Evolutionary conservation across 2,888 invertebrate species (phyloP).

Genomic region (Nowickia ferox): DNA sequence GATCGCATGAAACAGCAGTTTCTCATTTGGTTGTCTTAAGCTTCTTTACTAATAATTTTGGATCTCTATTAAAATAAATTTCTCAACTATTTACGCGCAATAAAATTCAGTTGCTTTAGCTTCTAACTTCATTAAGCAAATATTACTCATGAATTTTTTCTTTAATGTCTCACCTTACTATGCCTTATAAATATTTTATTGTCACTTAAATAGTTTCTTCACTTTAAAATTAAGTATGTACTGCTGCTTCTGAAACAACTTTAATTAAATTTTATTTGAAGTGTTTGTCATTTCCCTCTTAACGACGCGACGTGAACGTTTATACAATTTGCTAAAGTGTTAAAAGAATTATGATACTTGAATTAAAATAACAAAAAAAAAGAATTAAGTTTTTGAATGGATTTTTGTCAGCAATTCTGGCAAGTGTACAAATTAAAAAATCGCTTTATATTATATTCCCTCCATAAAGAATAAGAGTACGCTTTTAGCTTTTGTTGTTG

Average conservation of each 20-base stretch:
- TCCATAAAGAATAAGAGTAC: background rate
- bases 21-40: no score
- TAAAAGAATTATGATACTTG: slow-evolving; percentile 46
- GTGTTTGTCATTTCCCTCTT: slow-evolving; percentile 18
- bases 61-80: no score
- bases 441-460: background rate
- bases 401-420: slow-evolving; percentile 30
- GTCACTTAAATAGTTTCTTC: background rate
- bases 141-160: no score
- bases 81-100: no score
- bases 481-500: slow-evolving; percentile 5
- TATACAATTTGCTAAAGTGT: slow-evolving; percentile 38
- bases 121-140: no score
- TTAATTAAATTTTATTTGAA: slow-evolving; percentile 31
- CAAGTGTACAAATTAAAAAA: slow-evolving; percentile 41
- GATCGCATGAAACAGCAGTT: no score
- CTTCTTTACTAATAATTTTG: no score
- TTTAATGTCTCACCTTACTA: background rate
- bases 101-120: no score
- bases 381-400: slow-evolving; percentile 2
- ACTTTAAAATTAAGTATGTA: background rate
- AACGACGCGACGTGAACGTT: slow-evolving; percentile 7
- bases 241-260: background rate
- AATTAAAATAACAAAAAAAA: background rate
- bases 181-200: background rate